Conservation (phyloP, 2,113 vertebrate species). For the Notiomystis cincta region DNA sequence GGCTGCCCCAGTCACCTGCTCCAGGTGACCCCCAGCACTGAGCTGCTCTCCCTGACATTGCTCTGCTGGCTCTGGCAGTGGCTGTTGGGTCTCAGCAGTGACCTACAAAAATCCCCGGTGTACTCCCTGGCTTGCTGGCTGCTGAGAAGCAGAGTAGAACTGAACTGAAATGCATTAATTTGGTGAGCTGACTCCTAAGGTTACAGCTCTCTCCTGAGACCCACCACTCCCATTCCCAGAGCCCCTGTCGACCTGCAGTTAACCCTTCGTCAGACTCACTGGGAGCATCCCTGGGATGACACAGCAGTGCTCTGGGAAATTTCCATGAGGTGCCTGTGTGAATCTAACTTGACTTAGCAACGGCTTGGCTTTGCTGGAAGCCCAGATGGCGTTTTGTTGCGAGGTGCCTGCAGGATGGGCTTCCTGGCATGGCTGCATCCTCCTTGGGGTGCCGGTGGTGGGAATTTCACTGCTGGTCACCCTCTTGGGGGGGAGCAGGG, state of each 20-base stretch:
- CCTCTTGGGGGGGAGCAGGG: neutral
- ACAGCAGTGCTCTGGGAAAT: neutral
- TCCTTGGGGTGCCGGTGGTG: rapidly evolving
- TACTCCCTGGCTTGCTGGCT: neutral
- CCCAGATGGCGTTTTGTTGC: neutral
- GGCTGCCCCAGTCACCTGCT: neutral
- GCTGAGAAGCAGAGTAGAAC: neutral
- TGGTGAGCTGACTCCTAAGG: neutral
- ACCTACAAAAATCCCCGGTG: constrained; percentile 2
- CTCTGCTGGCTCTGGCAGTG: neutral
- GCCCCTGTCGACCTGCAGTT: neutral
- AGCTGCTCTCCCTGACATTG: neutral
- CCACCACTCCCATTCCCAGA: neutral
- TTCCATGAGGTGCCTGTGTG: neutral
- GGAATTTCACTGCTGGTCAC: neutral
- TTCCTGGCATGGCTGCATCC: neutral
- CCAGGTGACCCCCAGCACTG: neutral
- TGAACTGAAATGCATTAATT: neutral
- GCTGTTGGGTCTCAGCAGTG: neutral
- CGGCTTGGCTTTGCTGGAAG: neutral
- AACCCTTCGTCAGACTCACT: neutral
- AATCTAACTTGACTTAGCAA: neutral
- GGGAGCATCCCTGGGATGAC: neutral
- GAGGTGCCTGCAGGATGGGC: neutral
- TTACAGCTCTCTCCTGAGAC: neutral